phyloP scores from a whole-genome alignment of 2,888 invertebrate genomes.

The Stegophylla sp. region DNA sequence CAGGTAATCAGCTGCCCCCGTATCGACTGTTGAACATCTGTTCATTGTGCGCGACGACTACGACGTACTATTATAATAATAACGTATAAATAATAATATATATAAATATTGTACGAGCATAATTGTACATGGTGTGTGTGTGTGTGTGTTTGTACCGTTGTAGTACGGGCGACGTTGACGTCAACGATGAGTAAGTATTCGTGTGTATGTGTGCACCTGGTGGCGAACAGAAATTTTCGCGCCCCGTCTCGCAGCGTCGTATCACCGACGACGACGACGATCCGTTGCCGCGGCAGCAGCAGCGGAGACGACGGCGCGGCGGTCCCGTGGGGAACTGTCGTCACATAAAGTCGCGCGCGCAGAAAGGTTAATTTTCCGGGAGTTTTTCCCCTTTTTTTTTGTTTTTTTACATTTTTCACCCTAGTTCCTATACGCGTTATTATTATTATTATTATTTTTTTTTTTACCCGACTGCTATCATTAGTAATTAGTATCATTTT shows the following conservation, averaged over 20 bases:
- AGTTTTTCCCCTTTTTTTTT: conserved; percentile 5
- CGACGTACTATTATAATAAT: neutral
- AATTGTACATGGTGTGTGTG: neutral
- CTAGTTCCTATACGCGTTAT: neutral
- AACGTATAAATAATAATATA: neutral
- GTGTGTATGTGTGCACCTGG: conserved; percentile 34
- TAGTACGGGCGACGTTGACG: too few species aligned
- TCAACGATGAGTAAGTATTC: neutral
- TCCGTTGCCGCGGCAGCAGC: neutral
- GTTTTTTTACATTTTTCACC: neutral
- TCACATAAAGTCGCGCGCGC: conserved; percentile 30
- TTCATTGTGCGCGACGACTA: conserved; percentile 1
- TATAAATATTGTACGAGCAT: neutral
- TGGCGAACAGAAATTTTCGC: conserved; percentile 27
- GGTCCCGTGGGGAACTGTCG: conserved; percentile 42
- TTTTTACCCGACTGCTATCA: conserved; percentile 2
- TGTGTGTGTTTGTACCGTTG: neutral
- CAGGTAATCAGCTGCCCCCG: conserved; percentile 57
- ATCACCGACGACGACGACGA: neutral
- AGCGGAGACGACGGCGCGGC: neutral
- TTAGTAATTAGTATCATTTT: conserved; percentile 57
- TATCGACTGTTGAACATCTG: conserved; percentile 50
- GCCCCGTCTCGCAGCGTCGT: neutral
- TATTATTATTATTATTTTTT: conserved; percentile 15
- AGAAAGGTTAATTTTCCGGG: conserved; percentile 52